Evolutionary conservation across 2,797 vertebrate genomes (phyloP).

Genomic region (Loriculus beryllinus): DNA sequence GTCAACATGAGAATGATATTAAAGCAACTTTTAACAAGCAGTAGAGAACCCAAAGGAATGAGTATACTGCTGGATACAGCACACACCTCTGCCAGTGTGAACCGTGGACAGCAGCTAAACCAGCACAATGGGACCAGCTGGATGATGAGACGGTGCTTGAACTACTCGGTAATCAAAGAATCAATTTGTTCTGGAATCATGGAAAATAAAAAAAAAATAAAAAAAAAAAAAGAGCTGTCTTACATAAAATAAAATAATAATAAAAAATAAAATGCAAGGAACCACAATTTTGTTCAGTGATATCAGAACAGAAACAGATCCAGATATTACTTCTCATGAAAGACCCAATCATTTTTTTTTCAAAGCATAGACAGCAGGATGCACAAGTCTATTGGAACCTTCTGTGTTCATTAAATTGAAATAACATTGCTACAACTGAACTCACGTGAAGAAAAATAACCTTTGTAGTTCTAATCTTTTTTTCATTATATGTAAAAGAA

Average conservation of each 20-base stretch:
- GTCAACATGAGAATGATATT: background rate
- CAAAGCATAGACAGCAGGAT: background rate
- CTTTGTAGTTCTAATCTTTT: background rate
- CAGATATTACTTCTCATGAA: background rate
- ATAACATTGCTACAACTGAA: background rate
- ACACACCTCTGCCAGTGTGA: background rate
- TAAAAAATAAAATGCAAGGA: background rate
- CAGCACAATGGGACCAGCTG: background rate
- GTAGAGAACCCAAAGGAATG: background rate
- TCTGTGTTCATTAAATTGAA: background rate
- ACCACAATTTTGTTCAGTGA: background rate
- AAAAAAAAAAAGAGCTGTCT: background rate
- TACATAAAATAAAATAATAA: background rate
- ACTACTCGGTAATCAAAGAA: background rate
- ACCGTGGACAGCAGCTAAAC: background rate
- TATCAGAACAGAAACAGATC: background rate
- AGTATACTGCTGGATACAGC: background rate
- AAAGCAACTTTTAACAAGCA: background rate
- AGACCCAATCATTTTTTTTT: background rate
- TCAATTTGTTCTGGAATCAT: background rate
- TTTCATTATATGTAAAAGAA: background rate
- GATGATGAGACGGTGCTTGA: background rate
- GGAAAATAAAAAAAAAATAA: background rate
- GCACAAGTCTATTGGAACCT: background rate
- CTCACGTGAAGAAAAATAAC: background rate